Conservation (phyloP, 64 coral and sea anemone species). For the Stichodactyla mertensii region DNA sequence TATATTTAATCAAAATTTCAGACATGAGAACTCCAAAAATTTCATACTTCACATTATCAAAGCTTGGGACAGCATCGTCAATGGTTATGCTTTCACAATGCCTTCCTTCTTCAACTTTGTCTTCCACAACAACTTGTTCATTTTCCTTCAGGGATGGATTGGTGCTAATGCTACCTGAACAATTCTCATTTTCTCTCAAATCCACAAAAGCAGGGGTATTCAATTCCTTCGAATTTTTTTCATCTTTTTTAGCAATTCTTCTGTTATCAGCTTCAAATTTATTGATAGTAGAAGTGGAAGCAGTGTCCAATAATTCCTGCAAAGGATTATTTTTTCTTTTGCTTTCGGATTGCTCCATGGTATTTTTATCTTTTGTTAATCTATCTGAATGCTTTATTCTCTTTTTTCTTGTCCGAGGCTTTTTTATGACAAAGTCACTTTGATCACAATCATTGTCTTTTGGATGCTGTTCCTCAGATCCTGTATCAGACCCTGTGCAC, state of each 20-base stretch:
- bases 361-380: background rate
- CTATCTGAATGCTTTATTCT: background rate
- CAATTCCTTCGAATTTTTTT: background rate
- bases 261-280: background rate
- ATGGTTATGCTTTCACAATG: background rate
- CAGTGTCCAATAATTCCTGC: background rate
- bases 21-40: background rate
- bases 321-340: background rate
- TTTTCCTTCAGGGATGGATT: background rate
- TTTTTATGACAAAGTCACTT: background rate
- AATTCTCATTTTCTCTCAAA: background rate
- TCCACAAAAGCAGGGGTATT: background rate
- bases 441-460: background rate
- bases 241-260: background rate
- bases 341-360: background rate
- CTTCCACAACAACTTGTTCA: background rate
- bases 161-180: background rate
- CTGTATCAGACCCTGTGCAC: background rate
- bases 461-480: background rate
- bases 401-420: background rate
- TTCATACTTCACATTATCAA: conserved; percentile 17
- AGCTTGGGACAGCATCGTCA: conserved; percentile 4
- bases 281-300: background rate
- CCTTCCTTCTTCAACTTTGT: background rate
- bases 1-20: background rate